Evolutionary conservation across 1,140 invertebrate species (phyloP).

Genomic region (Artemia franciscana): DNA sequence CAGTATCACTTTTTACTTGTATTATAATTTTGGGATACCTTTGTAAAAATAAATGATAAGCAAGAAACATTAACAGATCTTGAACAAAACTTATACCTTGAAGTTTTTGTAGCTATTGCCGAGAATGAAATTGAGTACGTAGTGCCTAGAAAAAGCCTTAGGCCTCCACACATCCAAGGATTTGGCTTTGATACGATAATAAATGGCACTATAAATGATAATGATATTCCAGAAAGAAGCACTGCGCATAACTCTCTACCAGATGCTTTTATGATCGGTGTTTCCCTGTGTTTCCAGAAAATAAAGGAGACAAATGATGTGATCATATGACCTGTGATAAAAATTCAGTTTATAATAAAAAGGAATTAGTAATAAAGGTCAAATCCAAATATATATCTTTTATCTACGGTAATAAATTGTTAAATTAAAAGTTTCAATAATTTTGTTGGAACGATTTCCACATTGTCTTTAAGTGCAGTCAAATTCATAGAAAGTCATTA

Average conservation of each 20-base stretch:
- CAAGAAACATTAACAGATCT: too few relatives aligned
- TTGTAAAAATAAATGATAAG: too few relatives aligned
- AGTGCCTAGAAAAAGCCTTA: conserved; percentile 29
- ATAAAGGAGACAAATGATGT: conserved; percentile 40
- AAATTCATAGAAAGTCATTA: too few relatives aligned
- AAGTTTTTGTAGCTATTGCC: conserved; percentile 32
- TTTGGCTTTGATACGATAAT: conserved; percentile 27
- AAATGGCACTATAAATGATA: conserved; percentile 31
- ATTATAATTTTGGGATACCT: too few relatives aligned
- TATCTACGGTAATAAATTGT: too few relatives aligned
- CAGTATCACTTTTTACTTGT: too few relatives aligned
- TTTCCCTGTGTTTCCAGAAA: conserved; percentile 34
- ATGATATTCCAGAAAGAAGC: conserved; percentile 24
- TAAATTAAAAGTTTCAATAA: too few relatives aligned
- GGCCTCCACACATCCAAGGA: conserved; percentile 24
- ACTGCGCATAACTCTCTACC: conserved; percentile 27
- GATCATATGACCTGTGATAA: conserved; percentile 47
- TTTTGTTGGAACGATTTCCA: too few relatives aligned
- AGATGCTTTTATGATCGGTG: conserved; percentile 32
- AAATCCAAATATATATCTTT: too few relatives aligned
- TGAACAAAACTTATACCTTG: conserved; percentile 12
- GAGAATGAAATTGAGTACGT: conserved; percentile 31
- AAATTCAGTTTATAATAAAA: conserved; percentile 26
- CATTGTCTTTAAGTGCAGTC: too few relatives aligned
- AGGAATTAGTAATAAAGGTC: too few relatives aligned